Evolutionary conservation across 2,797 vertebrate genomes (phyloP), one percentile per base, ranked within the genome.

Genomic region (Poeciliopsis gracilis): DNA sequence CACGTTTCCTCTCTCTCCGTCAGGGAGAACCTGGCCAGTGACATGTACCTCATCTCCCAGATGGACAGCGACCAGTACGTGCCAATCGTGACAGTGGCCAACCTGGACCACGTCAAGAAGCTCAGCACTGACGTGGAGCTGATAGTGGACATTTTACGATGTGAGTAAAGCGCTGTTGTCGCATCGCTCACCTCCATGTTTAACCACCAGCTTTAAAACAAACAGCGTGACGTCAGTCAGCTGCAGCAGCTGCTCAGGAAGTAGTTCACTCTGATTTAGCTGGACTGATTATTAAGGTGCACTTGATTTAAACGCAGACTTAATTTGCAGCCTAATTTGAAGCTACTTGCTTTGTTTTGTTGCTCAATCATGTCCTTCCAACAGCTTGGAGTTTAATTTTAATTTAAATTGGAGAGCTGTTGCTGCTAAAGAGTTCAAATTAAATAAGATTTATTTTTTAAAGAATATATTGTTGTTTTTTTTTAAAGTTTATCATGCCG

Each of bases 11-110:
- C 0, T 76, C n/a, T 4, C n/a, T 80, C 53, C 67, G 12, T 15
- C 95, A 99, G 98, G 95, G 98, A 99, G 95, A 99, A 99, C 92
- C 97, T 99, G 89, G 98, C 98, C 95, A 99, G 97, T 90, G 98
- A 99, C 95, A 99, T 99, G 97, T 99, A 99, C 95, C 98, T 99
- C 94, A 98, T 99, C 95, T 99, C 98, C 77, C 98, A 99, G 94
- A 99, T 99, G 98, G 98, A 99, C 94, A 99, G 98, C 84, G 98
- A 99, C 96, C 98, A 99, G 90, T 99, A 99, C 78, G 97, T 99
- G 96, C 98, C 98, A 96, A 98, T 99, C 73, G 95, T 98, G 94
- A 99, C 98, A 1, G 97, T 99, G 94, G 98, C 98, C 90, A 99
- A 99, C 93, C 96, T 99, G 84, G 98, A 99, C 95, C 98, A 98